Base-by-base conservation (phyloP, 2,113 vertebrate species). In the Aepyceros melampus region DNA sequence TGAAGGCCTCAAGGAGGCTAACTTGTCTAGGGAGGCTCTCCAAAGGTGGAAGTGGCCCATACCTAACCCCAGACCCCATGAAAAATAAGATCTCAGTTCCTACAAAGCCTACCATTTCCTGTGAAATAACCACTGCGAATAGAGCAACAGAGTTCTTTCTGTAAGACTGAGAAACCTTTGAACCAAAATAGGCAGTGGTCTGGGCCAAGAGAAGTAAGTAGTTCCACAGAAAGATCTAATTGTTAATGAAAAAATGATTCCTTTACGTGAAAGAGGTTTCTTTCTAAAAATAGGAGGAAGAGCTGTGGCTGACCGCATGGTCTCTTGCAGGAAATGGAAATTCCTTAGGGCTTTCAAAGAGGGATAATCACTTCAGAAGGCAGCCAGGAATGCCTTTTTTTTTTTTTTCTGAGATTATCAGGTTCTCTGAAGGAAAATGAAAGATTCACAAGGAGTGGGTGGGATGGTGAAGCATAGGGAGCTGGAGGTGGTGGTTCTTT, bases 181-280 rank as follows among this genome's bases (percentile, higher is more conserved):
- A 40, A 67, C 49, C 45, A 93, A 83, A 62, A 6, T 49, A 27
- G 74, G 71, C 33, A 56, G 14, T 93, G 29, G 81, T 53, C 55
- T 92, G 51, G 81, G 60, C n/a, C 62, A 67, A 90, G 85, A 94
- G 40, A 81, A 27, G 25, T 51, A 81, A 27, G 25, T 51, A 71
- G 40, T 56, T 79, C 49, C 45, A 31, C 56, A 83, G n/a, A 60
- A 85, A 94, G 85, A 25, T 84, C 78, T 97, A 74, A 33, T 47
- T 95, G 43, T 95, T 55, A 83, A 43, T 87, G 17, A 89, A 91
- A 97, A 97, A 93, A 62, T 83, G 16, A 90, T 45, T 92, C 36
- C 43, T 95, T 96, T 79, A 92, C 82, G 51, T 89, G 40, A 62
- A 83, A 92, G 12, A 40, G 14, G 19, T 31, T 94, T 62, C 55